Percentiles rank a stretch among this genome's conserved stretches.
Conservation (phyloP, 2,888 invertebrate species). For the Cenopis cana region DNA sequence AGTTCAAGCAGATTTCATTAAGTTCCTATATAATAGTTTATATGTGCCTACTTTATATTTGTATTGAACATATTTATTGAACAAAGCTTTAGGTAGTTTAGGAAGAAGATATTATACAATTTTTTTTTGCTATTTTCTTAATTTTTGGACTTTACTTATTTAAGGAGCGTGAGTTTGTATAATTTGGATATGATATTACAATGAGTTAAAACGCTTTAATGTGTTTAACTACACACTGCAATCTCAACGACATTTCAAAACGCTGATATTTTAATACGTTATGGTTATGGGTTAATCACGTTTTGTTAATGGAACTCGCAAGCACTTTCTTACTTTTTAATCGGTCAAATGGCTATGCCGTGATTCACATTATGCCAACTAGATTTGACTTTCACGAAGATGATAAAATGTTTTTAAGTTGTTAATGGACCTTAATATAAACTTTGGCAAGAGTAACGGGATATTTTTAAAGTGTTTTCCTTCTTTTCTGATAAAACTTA, state of each 20-base stretch:
- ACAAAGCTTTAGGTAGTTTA: no score
- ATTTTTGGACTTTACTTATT: no score
- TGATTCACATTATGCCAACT: constrained; percentile 47
- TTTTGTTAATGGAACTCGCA: constrained; percentile 61
- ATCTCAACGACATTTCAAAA: constrained; percentile 57
- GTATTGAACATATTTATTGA: no score
- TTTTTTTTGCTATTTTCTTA: no score
- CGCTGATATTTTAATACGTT: constrained; percentile 52
- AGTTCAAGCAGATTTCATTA: no score
- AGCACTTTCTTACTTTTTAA: constrained; percentile 48
- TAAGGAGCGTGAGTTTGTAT: no score
- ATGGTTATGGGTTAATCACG: constrained; percentile 59
- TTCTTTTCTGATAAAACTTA: not conserved
- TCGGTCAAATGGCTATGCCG: constrained; percentile 47
- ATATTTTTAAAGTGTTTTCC: not conserved
- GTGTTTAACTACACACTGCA: constrained; percentile 44
- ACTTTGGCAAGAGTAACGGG: constrained; percentile 7
- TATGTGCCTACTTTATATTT: no score
- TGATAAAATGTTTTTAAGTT: constrained; percentile 37
- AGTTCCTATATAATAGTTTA: no score
- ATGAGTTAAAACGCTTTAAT: constrained; percentile 3
- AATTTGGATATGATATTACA: not conserved
- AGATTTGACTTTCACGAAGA: constrained; percentile 41
- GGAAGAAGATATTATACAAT: no score
- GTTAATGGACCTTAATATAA: constrained; percentile 33